phyloP scores from a whole-genome alignment of 2,113 vertebrate species.

The Seriola dumerili region DNA sequence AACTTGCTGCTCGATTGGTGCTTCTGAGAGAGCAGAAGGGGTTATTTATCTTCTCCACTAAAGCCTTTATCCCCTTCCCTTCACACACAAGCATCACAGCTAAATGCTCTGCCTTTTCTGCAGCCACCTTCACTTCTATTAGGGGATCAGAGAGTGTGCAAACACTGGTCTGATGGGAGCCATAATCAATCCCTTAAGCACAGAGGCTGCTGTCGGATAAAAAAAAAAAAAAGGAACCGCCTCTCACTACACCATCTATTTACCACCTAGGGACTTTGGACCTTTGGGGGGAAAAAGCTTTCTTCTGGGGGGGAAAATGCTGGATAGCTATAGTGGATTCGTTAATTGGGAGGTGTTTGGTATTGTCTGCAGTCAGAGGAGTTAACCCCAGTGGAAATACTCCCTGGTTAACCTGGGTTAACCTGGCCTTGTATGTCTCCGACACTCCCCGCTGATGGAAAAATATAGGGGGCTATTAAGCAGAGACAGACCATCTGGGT shows the following conservation, averaged over 20 bases:
- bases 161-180: slow-evolving; percentile 60
- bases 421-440: slow-evolving; percentile 46
- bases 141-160: slow-evolving; percentile 58
- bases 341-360: slow-evolving; percentile 53
- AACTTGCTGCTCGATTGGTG: neutral
- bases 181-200: slow-evolving; percentile 65
- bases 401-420: slow-evolving; percentile 57
- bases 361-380: slow-evolving; percentile 44
- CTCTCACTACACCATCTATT: slow-evolving; percentile 28
- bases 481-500: slow-evolving; percentile 56
- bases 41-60: slow-evolving; percentile 43
- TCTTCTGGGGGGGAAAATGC: slow-evolving; percentile 10
- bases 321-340: slow-evolving; percentile 37
- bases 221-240: neutral
- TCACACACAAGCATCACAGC: slow-evolving; percentile 23
- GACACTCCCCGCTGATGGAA: slow-evolving; percentile 40
- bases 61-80: slow-evolving; percentile 35
- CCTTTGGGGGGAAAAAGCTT: neutral
- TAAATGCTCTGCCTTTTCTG: slow-evolving; percentile 39
- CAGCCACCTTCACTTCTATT: slow-evolving; percentile 55
- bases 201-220: slow-evolving; percentile 29
- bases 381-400: slow-evolving; percentile 62
- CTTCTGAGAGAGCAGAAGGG: slow-evolving; percentile 27
- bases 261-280: slow-evolving; percentile 26
- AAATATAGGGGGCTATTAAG: slow-evolving; percentile 48